Evolutionary conservation across 2,113 vertebrate genomes (phyloP), one percentile per base, ranked within the genome.

Genomic region (Prionailurus viverrinus): DNA sequence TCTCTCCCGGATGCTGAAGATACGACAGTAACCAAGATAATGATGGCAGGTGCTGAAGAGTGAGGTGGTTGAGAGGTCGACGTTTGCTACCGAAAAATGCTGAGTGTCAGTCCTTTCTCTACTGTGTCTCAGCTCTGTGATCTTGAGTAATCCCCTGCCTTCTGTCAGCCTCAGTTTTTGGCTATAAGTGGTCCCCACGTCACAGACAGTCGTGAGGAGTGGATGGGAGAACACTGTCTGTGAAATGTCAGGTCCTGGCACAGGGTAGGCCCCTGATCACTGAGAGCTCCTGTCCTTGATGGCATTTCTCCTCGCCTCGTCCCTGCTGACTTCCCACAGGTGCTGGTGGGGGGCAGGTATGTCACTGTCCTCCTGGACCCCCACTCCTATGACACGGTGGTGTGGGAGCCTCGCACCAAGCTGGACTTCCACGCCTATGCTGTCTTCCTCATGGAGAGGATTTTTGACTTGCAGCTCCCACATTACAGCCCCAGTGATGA

Each of bases 291-390:
- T 3, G 12, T 4, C 13, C 4, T 3, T 55, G 73, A 4, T 0
- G 0, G 25, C 0, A 0, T 12, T 6, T 0, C 31, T 48, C 25
- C 71, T 91, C 18, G 2, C n/a, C 19, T 45, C 11, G 0, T 29
- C 63, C 63, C 63, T 36, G 36, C 69, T 19, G 0, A 29, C 85
- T 65, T 68, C 95, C 74, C 45, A 0, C 96, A 99, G 99, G 98
- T 99, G 94, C 99, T 99, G 92, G 98, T 98, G 9, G 99, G 99
- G 0, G 99, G 99, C 25, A 99, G 97, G 36, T 99, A 99, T 0
- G 96, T 99, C 91, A 99, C 99, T 0, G 97, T 99, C 61, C 98
- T 99, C 85, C 97, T 99, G 98, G 99, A 99, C 92, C 99, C 99
- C 0, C 98, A 99, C 95, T 99, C 99, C 0, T 99, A 99, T 0